Percentiles rank a stretch among this genome's conserved stretches.
These are phyloP conservation scores for Meloe dianella DNA, from an alignment of 2,888 invertebrate genomes.

Conservation along the genomic window DNA sequence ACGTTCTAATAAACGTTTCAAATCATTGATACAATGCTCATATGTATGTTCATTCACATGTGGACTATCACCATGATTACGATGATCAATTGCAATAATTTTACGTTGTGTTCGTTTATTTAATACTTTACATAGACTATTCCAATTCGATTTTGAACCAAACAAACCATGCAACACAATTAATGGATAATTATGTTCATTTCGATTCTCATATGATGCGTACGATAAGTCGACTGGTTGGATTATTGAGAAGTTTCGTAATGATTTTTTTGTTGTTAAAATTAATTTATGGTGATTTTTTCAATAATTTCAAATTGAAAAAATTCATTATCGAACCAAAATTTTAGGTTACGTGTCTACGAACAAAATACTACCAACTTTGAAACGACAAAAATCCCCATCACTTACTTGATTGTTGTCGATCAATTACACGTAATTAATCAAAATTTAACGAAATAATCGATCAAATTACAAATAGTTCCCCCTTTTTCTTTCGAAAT, in stretches of 20 bases:
- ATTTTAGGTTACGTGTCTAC: too few species aligned
- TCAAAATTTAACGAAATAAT: too few species aligned
- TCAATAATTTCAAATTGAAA: neutral
- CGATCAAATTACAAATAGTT: too few species aligned
- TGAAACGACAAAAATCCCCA: too few species aligned
- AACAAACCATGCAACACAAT: constrained; percentile 87
- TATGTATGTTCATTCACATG: constrained; percentile 78
- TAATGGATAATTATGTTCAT: constrained; percentile 65
- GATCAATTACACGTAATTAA: too few species aligned
- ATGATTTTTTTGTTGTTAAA: too few species aligned
- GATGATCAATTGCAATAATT: constrained; percentile 71
- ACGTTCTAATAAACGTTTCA: constrained; percentile 70
- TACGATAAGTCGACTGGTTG: constrained; percentile 70
- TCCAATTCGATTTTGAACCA: constrained; percentile 88
- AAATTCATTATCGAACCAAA: too few species aligned
- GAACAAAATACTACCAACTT: too few species aligned
- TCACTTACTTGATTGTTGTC: too few species aligned
- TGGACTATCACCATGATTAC: constrained; percentile 95
- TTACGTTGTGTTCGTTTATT: constrained; percentile 62
- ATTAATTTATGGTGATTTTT: too few species aligned
- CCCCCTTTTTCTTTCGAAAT: too few species aligned
- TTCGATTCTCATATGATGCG: constrained; percentile 66
- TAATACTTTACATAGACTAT: constrained; percentile 70
- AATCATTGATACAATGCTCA: constrained; percentile 75
- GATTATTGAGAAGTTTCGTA: neutral